Base-by-base conservation (phyloP, 2,113 vertebrate species). In the Corythoichthys haematopterus region DNA sequence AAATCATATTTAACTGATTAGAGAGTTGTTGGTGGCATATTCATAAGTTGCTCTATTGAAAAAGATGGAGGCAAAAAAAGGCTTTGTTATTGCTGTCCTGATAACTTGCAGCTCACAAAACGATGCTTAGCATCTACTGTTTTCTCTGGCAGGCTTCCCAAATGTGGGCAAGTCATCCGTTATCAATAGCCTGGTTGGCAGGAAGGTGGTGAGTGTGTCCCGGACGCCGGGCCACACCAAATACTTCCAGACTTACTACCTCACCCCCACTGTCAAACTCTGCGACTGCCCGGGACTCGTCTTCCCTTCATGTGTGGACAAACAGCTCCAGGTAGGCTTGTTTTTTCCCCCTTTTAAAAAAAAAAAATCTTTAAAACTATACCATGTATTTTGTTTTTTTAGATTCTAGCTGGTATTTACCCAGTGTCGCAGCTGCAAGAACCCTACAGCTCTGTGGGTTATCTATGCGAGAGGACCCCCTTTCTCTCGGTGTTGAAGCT, bases 181-280 rank as follows among this genome's bases (percentile, higher is more conserved):
- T 50, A 91, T 97, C 71, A 98, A 96, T 10, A 93, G 94, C 14
- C 87, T 98, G 57, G 93, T 98, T 3, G 96, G 95, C 6, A 90
- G 81, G 75, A 94, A 96, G 85, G 95, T 97, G 0, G 95, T 97
- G 77, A 95, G 95, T 4, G 95, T 97, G 16, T 98, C 96, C 40
- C 92, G 95, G 10, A 94, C 94, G 0, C 96, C 95, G 0, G 95
- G 96, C n/a, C 95, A 96, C 82, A 98, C 96, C 35, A 95, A 96
- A 70, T 97, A 97, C 77, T 98, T 98, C 85, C 96, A 98, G 91
- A 98, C 96, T 2, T 96, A 97, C 84, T 97, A 94, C 88, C 94
- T 98, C 83, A 94, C 94, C 1, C 93, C 93, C 11, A 90, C 92
- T 0, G 94, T 98, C 55, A 95, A 95, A 65, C 91, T 98, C 14